Conservation (phyloP, 2,888 invertebrate species). For the Glaucopsyche alexis region DNA sequence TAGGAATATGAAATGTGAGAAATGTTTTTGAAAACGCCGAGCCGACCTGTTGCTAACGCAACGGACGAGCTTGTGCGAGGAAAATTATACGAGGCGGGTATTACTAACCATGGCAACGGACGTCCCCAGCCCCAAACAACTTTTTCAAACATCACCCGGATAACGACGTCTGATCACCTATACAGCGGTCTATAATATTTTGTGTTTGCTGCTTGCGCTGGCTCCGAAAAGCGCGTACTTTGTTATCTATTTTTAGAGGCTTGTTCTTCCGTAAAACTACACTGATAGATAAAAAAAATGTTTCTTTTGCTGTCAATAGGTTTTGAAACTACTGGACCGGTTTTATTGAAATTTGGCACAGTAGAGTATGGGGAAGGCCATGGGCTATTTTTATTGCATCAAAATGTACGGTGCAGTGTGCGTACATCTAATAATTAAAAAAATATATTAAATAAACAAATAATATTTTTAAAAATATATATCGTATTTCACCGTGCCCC, state of each 20-base stretch:
- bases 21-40: conserved; percentile 48
- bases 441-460: too few species aligned
- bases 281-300: too few species aligned
- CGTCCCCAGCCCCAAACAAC: conserved; percentile 59
- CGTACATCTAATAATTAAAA: too few species aligned
- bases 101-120: conserved; percentile 75
- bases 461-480: too few species aligned
- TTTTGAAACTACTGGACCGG: too few species aligned
- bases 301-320: too few species aligned
- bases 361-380: too few species aligned
- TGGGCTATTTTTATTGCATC: too few species aligned
- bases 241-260: not conserved
- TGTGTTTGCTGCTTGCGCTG: conserved; percentile 54
- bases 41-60: conserved; percentile 66
- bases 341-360: too few species aligned
- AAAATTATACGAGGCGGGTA: conserved; percentile 51
- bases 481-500: not conserved
- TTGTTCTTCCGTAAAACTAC: too few species aligned
- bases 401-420: too few species aligned
- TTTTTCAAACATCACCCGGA: conserved; percentile 68
- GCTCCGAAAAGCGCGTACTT: conserved; percentile 33
- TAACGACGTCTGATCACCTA: conserved; percentile 73
- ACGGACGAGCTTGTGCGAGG: conserved; percentile 47
- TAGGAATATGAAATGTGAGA: conserved; percentile 41
- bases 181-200: conserved; percentile 72